Evolutionary conservation across 2,888 invertebrate genomes (phyloP), one percentile per base, ranked within the genome.

Genomic region (Brachypalpus laphriformis): DNA sequence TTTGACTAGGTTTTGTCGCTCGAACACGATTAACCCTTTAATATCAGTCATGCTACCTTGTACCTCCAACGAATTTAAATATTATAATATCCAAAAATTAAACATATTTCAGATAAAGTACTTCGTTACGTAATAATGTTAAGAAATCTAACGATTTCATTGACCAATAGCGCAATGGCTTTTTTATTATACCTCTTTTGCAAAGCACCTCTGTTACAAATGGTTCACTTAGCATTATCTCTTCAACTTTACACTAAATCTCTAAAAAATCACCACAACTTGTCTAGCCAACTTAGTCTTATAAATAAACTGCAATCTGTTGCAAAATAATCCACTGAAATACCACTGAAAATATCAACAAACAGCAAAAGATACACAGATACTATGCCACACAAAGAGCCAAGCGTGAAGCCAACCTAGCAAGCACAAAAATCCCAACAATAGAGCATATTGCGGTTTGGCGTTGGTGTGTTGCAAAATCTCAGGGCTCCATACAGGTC

Each of bases 401-500:
- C 74, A 45, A n/a, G 1, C 37, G 5, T n/a, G n/a, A 40, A 5
- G 5, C 3, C 14, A 40, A 76, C 16, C 28, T 47, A 76, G 56
- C 47, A 42, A 2, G 14, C 9, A 37, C 16, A n/a, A 54, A 31
- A 34, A 16, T 63, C 31, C 45, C 34, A 47, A 74, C 59, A 68
- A 68, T 68, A 51, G 61, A 54, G 16, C 8, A 8, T 40, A 54
- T 31, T 80, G 56, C 22, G 75, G 81, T 74, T 74, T 66, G n/a
- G 57, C 20, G 34, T 59, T 72, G 61, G 61, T 47, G 68, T 25
- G 5, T 54, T 66, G 40, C 54, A 49, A 70, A 82, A 82, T 75
- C 68, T 57, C 75, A 70, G 66, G 68, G 81, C 47, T 70, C 8
- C 56, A 66, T 75, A 47, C 59, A 75, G 81, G 81, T 81, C 81